phyloP scores from a whole-genome alignment of 2,113 vertebrate genomes.

The Steatornis caripensis region DNA sequence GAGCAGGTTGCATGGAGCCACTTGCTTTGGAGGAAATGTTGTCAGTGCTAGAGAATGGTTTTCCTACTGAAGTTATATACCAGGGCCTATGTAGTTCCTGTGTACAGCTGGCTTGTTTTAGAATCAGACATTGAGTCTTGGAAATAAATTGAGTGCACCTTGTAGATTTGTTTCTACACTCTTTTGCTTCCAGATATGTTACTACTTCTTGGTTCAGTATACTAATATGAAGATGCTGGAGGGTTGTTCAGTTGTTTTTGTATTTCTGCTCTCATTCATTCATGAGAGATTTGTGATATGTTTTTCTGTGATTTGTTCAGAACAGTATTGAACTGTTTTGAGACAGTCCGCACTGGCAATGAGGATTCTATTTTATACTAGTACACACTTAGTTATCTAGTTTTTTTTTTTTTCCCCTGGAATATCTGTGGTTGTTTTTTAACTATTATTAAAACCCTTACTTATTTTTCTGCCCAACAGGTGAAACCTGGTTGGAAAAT shows the following conservation, averaged over 20 bases:
- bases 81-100: background rate
- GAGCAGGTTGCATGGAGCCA: background rate
- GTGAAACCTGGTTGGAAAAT: background rate
- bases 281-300: background rate
- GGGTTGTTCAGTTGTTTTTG: background rate
- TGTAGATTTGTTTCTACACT: background rate
- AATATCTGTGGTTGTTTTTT: background rate
- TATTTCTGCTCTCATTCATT: background rate
- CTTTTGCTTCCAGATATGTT: background rate
- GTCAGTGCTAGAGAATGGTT: too few species aligned
- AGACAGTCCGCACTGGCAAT: background rate
- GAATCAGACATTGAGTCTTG: background rate
- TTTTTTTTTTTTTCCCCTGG: background rate
- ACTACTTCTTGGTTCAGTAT: background rate
- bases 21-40: background rate
- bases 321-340: background rate
- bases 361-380: background rate
- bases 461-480: background rate
- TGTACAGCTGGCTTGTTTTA: background rate
- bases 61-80: background rate
- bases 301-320: background rate
- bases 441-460: background rate
- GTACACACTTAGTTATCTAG: background rate
- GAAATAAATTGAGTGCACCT: too few species aligned
- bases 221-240: background rate